Percentiles rank a stretch among this genome's conserved stretches.
Evolutionary conservation across 2,888 invertebrate genomes (phyloP).

Genomic region (Leptopilina syphax): DNA sequence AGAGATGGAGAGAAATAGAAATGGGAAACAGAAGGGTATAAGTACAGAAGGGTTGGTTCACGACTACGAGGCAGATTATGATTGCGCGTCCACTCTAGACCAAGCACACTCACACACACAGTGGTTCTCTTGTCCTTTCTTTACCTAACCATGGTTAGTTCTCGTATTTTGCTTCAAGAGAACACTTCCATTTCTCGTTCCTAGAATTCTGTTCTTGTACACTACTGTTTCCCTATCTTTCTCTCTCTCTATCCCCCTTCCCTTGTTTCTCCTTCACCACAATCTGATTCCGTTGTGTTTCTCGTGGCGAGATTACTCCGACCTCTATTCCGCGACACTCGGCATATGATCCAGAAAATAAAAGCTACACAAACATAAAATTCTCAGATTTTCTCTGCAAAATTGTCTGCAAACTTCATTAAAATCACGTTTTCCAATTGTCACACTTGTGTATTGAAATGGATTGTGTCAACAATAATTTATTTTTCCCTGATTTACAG

Average conservation of each 20-base stretch:
- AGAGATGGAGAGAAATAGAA: slow-evolving; percentile 5
- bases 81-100: slow-evolving; percentile 53
- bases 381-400: slow-evolving; percentile 3
- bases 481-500: too few relatives aligned
- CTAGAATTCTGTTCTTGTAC: slow-evolving; percentile 36
- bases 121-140: slow-evolving; percentile 46
- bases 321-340: slow-evolving; percentile 27
- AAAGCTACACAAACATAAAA: neutral
- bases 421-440: neutral
- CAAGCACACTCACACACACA: slow-evolving; percentile 25
- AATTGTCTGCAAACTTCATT: slow-evolving; percentile 20
- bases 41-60: slow-evolving; percentile 42
- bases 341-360: slow-evolving; percentile 28
- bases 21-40: slow-evolving; percentile 39
- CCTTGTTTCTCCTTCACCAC: slow-evolving; percentile 46
- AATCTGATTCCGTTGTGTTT: slow-evolving; percentile 58
- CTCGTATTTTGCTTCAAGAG: neutral
- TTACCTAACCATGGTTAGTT: neutral
- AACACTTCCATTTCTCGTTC: slow-evolving; percentile 27
- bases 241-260: neutral
- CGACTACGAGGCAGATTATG: slow-evolving; percentile 53
- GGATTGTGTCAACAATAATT: neutral
- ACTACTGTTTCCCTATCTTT: neutral
- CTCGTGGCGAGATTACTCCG: slow-evolving; percentile 58
- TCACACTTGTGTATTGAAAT: neutral